Base-by-base conservation (phyloP, 1,140 invertebrate genomes). In the Dinoponera quadriceps region DNA sequence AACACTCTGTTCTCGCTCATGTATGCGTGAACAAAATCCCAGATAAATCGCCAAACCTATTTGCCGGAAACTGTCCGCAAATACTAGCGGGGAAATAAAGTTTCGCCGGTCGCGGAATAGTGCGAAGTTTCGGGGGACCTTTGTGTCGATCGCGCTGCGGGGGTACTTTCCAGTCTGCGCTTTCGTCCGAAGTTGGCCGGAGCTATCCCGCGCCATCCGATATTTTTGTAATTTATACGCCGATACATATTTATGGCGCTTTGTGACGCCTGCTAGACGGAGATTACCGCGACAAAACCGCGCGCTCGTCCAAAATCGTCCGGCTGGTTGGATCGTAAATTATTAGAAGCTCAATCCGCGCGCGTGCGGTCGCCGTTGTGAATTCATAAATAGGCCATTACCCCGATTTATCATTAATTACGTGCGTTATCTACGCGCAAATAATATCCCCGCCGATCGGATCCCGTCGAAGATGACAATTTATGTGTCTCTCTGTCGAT, bases 31-130 rank as follows among this genome's bases (percentile, higher is more conserved):
- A 80, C 48, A 71, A 84, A 84, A 84, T 80, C 65, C 65, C 82
- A 44, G 44, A 60, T 78, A 84, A 81, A 84, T 65, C 75, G 73
- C 22, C 75, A 38, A 84, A 84, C 75, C 82, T 80, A 80, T 84
- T 84, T 84, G 82, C 82, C 77, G 74, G 82, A 84, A 84, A 84
- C 82, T 84, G 82, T 84, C 82, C 75, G 55, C 82, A 84, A 84
- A 84, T 84, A 84, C 74, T 33, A 84, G 57, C n/a, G 65, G 48
- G 65, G 33, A 80, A 84, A 84, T 84, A 84, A 84, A 84, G 82
- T 84, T 84, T 71, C 82, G 9, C 63, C 33, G 25, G 55, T 73
- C 44, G 75, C 75, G 75, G 51, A 22, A 22, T 80, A 71, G 65
- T 20, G 65, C 51, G 65, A 80, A 80, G 75, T 80, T 80, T 80